Percentiles rank a stretch among this genome's conserved stretches.
These are phyloP conservation scores for Ranitomeya variabilis DNA, from an alignment of 2,113 vertebrate species.

Conservation along the genomic window DNA sequence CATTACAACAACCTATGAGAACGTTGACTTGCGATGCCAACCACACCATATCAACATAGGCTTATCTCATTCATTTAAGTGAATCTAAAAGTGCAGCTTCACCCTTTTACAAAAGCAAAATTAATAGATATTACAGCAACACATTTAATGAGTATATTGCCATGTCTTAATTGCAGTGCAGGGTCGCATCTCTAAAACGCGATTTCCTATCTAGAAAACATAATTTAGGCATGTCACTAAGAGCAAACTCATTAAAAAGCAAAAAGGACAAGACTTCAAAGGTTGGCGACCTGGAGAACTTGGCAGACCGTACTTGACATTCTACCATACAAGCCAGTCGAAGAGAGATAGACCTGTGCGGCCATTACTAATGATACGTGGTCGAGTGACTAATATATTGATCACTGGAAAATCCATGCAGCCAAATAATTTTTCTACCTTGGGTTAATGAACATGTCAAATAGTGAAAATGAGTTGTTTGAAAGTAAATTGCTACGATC, in stretches of 20 bases:
- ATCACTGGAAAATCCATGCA: conserved; percentile 89
- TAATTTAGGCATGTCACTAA: conserved; percentile 68
- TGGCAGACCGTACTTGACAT: conserved; percentile 72
- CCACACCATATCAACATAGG: background rate
- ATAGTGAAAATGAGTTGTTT: conserved; percentile 94
- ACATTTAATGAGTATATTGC: background rate
- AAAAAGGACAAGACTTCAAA: conserved; percentile 65
- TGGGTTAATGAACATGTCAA: conserved; percentile 95
- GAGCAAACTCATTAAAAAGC: conserved; percentile 72
- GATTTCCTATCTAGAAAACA: conserved; percentile 62
- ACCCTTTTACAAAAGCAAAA: background rate
- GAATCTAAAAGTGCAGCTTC: background rate
- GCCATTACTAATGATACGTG: conserved; percentile 82
- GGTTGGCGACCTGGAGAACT: conserved; percentile 67
- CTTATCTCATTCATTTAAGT: background rate
- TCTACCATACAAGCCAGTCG: conserved; percentile 71
- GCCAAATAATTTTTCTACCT: conserved; percentile 85
- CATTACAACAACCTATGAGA: too few relatives aligned
- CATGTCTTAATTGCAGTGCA: conserved; percentile 17
- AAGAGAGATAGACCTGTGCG: conserved; percentile 72
- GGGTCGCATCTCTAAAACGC: conserved; percentile 20
- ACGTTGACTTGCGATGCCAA: too few relatives aligned
- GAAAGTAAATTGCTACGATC: conserved; percentile 93
- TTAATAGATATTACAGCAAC: background rate
- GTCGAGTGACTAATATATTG: conserved; percentile 91